phyloP scores from a whole-genome alignment of 2,888 invertebrate species.

The Ophioninae sp. region DNA sequence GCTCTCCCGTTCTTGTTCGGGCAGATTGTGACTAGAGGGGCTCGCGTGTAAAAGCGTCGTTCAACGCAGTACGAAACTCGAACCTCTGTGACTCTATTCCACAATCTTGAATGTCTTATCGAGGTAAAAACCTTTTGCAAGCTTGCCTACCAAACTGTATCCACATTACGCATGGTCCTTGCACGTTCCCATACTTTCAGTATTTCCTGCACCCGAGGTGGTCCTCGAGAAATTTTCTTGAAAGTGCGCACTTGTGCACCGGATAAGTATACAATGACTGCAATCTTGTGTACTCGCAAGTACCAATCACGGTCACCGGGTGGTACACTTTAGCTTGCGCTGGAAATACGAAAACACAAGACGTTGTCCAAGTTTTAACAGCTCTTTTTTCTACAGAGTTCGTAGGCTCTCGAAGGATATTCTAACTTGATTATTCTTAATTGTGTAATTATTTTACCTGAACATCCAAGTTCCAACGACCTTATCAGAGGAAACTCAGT shows the following conservation, averaged over 20 bases:
- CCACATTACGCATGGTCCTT: conserved; percentile 1
- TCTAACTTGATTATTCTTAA: too few species aligned
- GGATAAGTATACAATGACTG: not conserved
- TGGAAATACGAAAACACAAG: too few species aligned
- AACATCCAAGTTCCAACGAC: too few species aligned
- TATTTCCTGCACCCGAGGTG: not conserved
- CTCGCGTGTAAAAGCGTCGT: conserved; percentile 35
- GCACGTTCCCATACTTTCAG: not conserved
- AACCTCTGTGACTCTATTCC: conserved; percentile 30
- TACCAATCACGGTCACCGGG: too few species aligned
- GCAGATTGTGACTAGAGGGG: not conserved
- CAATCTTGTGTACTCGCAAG: not conserved
- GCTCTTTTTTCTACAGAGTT: too few species aligned
- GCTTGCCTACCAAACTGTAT: conserved; percentile 5
- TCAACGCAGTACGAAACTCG: conserved; percentile 32
- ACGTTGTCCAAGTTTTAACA: too few species aligned
- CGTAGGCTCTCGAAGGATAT: too few species aligned
- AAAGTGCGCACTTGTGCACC: not conserved
- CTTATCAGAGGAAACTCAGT: too few species aligned
- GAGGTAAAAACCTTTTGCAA: conserved; percentile 33
- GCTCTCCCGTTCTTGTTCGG: conserved; percentile 4
- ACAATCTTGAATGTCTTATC: conserved; percentile 39
- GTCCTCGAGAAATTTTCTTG: not conserved
- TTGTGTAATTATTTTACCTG: too few species aligned
- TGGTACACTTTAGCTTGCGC: too few species aligned